Evolutionary conservation across 2,113 vertebrate genomes (phyloP).

Genomic region (Panurus biarmicus): DNA sequence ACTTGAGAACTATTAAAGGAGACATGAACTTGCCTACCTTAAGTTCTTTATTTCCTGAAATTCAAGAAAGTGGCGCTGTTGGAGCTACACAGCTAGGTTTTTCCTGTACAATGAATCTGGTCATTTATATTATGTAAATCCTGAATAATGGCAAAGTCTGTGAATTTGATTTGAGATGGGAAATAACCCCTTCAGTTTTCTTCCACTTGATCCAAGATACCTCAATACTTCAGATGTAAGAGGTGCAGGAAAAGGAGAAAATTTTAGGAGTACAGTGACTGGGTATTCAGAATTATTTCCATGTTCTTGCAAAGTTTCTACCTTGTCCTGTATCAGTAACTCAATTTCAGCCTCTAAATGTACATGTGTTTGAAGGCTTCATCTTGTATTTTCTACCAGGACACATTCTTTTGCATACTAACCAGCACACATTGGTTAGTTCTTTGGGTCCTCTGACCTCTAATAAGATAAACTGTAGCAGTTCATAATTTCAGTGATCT

Average conservation of each 20-base stretch:
- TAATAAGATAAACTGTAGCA: not conserved
- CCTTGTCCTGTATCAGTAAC: not conserved
- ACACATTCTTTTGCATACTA: not conserved
- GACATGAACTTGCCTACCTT: not conserved
- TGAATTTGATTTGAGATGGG: not conserved
- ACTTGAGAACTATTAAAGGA: not conserved
- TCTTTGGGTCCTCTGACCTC: constrained; percentile 5
- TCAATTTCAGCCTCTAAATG: not conserved
- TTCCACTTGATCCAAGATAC: not conserved
- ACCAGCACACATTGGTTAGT: not conserved
- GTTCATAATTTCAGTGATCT: not conserved
- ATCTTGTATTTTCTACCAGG: not conserved
- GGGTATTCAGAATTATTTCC: not conserved
- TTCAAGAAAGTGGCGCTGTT: not conserved
- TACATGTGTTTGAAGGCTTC: not conserved
- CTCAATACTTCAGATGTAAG: not conserved
- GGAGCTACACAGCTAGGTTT: not conserved
- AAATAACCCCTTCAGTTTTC: not conserved
- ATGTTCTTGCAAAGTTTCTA: not conserved
- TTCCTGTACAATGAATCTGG: not conserved
- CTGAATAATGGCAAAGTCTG: not conserved
- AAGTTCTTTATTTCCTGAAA: not conserved
- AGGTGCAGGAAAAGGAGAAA: rapidly evolving
- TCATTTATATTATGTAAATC: not conserved
- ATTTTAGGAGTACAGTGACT: not conserved